Evolutionary conservation across 2,888 invertebrate genomes (phyloP), one percentile per base, ranked within the genome.

Genomic region (Limenitis camilla): DNA sequence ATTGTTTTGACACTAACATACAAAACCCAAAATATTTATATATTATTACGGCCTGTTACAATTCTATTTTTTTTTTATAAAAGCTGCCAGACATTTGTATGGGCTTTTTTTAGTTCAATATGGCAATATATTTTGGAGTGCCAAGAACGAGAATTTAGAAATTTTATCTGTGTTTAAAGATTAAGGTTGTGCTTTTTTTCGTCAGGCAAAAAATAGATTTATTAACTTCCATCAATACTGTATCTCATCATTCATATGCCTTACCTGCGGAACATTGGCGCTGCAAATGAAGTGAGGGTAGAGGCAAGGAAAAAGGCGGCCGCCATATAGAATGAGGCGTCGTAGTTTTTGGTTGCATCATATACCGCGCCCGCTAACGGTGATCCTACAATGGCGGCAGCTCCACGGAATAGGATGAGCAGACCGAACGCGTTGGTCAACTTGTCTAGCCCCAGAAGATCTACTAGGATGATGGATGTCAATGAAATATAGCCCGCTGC

Each of bases 401-500:
- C 93, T 44, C 99, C 99, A 72, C 99, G 93, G 89, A 97, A 97
- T 64, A 99, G 86, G 68, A 98, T 97, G 51, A 99, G 89, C 59
- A 99, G 90, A 8, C 99, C 99, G 83, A 99, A 99, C 42, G 98
- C 98, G 78, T 97, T 99, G 42, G 99, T 99, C 64, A 99, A 87
- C 76, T 95, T 95, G 74, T 98, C 98, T 74, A 99, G 88, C 1
- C 99, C 99, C 43, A 99, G 90, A 35, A 99, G 89, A 79, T 99
- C 98, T 64, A 98, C 98, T 58, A 99, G 90, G 72, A 99, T 97
- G 74, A 99, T 98, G 44, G 99, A 99, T 39, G 99, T 99, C 54
- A 99, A 89, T 7, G 98, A 98, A 71, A 99, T 98, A 87, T 97
- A 99, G 58, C 98, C 98, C 59, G 98, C 96, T 96, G 89, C 28